Evolutionary conservation across 2,113 vertebrate genomes (phyloP).

Genomic region (Onychorhynchus coronatus): DNA sequence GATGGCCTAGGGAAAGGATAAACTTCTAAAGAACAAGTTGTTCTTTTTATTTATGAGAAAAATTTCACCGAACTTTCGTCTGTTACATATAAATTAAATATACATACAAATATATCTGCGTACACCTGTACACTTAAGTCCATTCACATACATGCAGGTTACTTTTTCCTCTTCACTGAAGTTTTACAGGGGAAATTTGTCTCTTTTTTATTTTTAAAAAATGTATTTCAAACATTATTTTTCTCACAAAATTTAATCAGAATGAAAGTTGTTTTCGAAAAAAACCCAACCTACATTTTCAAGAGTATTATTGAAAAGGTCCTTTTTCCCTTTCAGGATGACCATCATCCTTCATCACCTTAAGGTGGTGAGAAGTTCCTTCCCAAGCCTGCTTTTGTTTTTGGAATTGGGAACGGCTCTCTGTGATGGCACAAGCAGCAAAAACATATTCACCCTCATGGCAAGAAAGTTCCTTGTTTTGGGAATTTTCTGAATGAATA

Average conservation of each 20-base stretch:
- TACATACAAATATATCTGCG: not conserved
- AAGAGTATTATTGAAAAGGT: not conserved
- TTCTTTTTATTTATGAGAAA: not conserved
- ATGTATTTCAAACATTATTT: not conserved
- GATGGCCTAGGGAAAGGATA: not conserved
- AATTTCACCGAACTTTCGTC: not conserved
- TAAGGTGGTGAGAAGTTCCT: not conserved
- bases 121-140: not conserved
- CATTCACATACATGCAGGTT: not conserved
- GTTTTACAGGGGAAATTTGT: not conserved
- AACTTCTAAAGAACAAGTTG: not conserved
- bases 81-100: not conserved
- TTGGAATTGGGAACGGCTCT: not conserved
- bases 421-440: accelerated
- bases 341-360: not conserved
- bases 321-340: not conserved
- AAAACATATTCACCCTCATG: not conserved
- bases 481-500: not conserved
- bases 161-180: not conserved
- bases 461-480: not conserved
- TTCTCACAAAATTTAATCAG: not conserved
- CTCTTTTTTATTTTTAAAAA: not conserved
- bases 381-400: not conserved
- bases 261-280: not conserved
- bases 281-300: accelerated